A percentile compares a stretch with the other conserved stretches of the same genome.
Conservation (phyloP, 64 coral and sea anemone genomes). For the Porites australiensis region DNA sequence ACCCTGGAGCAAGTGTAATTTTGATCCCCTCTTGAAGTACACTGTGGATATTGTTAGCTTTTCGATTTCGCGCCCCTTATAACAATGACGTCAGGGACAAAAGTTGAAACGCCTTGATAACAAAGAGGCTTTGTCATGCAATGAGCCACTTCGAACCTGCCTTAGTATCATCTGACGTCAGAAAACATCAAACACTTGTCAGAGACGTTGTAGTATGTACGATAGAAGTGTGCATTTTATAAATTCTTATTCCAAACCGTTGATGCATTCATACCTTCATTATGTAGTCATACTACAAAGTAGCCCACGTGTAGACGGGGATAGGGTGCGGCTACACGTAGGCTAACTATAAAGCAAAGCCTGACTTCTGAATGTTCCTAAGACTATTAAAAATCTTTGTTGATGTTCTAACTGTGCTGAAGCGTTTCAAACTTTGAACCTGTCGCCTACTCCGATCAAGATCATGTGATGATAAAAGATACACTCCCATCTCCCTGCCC, state of each 20-base stretch:
- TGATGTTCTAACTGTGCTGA: neutral
- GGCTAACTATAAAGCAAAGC: no score
- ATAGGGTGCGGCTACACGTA: no score
- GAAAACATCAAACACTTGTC: no score
- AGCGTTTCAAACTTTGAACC: neutral
- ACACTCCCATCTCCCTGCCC: neutral
- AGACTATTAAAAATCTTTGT: neutral
- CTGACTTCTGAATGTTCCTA: neutral
- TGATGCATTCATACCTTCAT: no score
- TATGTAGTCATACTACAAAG: no score
- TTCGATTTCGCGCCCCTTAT: neutral
- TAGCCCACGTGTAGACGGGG: no score
- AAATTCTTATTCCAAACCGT: no score
- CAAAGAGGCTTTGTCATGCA: neutral
- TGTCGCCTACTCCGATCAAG: neutral
- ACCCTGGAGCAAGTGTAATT: neutral
- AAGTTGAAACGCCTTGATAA: slow-evolving; percentile 3
- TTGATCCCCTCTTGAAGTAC: neutral
- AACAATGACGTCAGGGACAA: slow-evolving; percentile 3
- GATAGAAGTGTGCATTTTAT: no score
- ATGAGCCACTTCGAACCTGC: neutral
- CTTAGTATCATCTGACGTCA: neutral
- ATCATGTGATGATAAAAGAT: neutral
- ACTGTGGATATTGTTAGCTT: neutral
- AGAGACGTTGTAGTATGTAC: no score